phyloP scores from a whole-genome alignment of 2,113 vertebrate species.

The Oncorhynchus masou region DNA sequence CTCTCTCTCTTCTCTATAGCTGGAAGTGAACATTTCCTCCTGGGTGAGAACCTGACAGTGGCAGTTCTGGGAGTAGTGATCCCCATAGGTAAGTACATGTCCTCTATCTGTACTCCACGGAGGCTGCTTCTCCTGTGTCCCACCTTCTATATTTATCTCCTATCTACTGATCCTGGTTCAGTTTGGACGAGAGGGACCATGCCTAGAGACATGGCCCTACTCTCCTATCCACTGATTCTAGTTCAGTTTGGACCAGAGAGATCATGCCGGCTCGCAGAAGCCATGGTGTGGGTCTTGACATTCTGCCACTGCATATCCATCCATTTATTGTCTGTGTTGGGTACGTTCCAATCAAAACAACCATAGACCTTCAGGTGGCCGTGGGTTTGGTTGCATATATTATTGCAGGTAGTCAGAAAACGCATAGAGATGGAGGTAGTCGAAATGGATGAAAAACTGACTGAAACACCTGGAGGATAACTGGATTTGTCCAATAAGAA shows the following conservation, averaged over 20 bases:
- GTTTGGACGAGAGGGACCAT: background rate
- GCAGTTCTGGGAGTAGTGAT: conserved; percentile 90
- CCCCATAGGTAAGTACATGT: conserved; percentile 85
- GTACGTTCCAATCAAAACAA: background rate
- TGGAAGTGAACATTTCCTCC: conserved; percentile 79
- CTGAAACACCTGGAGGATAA: no score
- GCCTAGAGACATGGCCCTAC: background rate
- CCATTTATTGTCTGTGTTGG: background rate
- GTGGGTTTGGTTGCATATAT: no score
- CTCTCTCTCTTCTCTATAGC: conserved; percentile 67
- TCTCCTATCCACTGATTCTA: background rate
- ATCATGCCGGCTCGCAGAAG: background rate
- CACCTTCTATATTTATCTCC: conserved; percentile 31
- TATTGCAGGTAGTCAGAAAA: no score
- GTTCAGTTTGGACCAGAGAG: background rate
- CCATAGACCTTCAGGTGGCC: no score
- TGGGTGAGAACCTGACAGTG: conserved; percentile 89
- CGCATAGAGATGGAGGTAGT: no score
- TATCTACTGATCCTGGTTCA: background rate
- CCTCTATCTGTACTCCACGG: background rate
- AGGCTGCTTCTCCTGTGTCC: conserved; percentile 33
- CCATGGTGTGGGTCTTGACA: conserved; percentile 14
- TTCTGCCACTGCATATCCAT: background rate
- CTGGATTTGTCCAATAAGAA: no score
- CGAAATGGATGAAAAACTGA: no score